Base-by-base conservation (phyloP, 1,140 invertebrate genomes). In the Drosophila erecta region DNA sequence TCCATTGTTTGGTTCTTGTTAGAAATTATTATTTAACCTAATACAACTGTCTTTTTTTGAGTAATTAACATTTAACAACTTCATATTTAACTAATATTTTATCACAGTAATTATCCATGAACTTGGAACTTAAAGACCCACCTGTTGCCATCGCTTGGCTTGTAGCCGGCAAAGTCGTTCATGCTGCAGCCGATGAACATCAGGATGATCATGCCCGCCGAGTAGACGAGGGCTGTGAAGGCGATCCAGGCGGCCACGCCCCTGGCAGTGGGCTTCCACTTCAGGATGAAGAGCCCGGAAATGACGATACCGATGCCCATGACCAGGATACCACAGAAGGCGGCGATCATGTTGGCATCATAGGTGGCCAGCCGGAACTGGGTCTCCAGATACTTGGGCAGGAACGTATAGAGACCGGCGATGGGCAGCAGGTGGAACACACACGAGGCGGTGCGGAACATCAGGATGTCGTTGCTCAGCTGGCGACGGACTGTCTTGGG, bases 341-440 rank as follows among this genome's bases (percentile, higher is more conserved):
- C 97, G 93, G 97, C 96, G 81, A 98, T 96, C 94, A 98, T 95
- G 90, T 97, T 98, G 38, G 97, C 97, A 84, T 96, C 95, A 91
- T 97, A 96, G 47, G 97, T 96, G 14, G 97, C 95, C 80, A 98
- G 93, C 66, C 96, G 94, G 93, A 98, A 98, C 94, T 98, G 97
- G 49, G 95, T 96, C 93, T 98, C 97, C 72, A 98, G 93, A 92
- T 98, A 98, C 92, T 98, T 98, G 50, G 98, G 97, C 79, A 98
- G 93, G 93, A 98, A 99, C 43, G 97, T 98, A 92, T 98, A 98
- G 8, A 98, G 94, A 4, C 97, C 97, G 59, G 97, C 96, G 75
- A 98, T 97, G 41, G 97, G 97, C 83, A 98, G 93, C 78, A 98
- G 95, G 89, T 98, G 97, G 8, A 98, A 93, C 15, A 98, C 97